phyloP scores from a whole-genome alignment of 2,113 vertebrate genomes.

The Chiloscyllium plagiosum region DNA sequence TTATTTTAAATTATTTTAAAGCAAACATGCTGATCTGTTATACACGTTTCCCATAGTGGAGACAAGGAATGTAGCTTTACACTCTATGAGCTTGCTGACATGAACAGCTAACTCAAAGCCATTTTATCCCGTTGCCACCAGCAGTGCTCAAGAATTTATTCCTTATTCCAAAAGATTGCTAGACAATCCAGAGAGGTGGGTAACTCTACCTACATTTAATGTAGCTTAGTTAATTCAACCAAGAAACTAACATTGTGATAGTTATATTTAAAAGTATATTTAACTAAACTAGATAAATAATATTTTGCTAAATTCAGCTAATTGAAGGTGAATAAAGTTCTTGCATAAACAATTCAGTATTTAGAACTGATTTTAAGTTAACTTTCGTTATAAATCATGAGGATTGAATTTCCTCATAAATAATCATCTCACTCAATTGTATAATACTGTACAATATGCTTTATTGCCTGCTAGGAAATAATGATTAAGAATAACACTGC shows the following conservation, averaged over 20 bases:
- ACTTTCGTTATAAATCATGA: not conserved
- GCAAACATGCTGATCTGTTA: not conserved
- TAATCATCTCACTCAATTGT: slow-evolving; percentile 47
- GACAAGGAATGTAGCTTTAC: not conserved
- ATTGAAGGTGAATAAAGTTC: not conserved
- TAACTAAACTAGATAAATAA: too few species aligned
- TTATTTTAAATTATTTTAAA: not conserved
- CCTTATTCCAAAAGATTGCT: not conserved
- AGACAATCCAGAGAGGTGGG: not conserved
- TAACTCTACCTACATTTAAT: not conserved
- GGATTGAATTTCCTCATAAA: not conserved
- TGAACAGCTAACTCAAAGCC: not conserved
- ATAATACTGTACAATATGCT: slow-evolving; percentile 57
- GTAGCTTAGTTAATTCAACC: not conserved
- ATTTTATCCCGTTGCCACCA: not conserved
- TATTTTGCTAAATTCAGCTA: too few species aligned
- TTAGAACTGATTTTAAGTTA: not conserved
- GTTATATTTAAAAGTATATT: not conserved
- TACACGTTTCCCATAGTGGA: not conserved
- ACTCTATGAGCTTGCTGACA: not conserved
- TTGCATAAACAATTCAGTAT: not conserved
- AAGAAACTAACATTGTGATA: not conserved
- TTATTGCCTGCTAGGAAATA: slow-evolving; percentile 58
- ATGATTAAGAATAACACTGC: slow-evolving; percentile 53
- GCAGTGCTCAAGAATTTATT: not conserved